Evolutionary conservation across 2,888 invertebrate genomes (phyloP), one percentile per base, ranked within the genome.

Genomic region (Oxyscelio sp.): DNA sequence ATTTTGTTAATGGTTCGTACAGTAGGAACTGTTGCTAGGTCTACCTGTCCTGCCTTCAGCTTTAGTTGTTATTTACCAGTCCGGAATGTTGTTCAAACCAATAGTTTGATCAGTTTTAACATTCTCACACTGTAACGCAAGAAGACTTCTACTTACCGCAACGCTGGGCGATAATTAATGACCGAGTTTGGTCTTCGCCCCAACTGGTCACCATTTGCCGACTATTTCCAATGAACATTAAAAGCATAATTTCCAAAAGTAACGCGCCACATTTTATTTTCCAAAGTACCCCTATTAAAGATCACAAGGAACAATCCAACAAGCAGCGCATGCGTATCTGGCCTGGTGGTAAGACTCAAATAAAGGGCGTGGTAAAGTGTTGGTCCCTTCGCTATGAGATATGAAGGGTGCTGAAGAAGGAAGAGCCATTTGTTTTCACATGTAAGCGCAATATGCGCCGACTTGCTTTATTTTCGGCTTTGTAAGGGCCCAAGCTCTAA

Each of bases 301-400:
- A 81, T 74, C 58, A 66, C 45, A 45, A 52, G 74, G 74, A 73
- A 73, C 73, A 80, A 73, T 80, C 71, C 52, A 40, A 65, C 59
- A 31, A 70, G 31, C 61, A 59, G 58, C 73, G 78, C 81, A 81
- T 74, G 78, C 81, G 85, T 68, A 56, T 63, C 56, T 58, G 74
- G 59, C 54, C 58, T 31, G 59, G n/a, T 5, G 75, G 74, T 61
- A 70, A 75, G 78, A 48, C 74, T 80, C 73, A 80, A 83, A 75
- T 74, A 80, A 70, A 83, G 83, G 83, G 86, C 79, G 77, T 74
- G 83, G 81, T 78, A 54, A 81, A 74, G 79, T 75, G 79, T 73
- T 68, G 65, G 85, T 81, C 78, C 81, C 83, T 81, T 68, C 58
- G 66, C 59, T 43, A 59, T 78, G 71, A 85, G 85, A 78, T 81